phyloP scores from a whole-genome alignment of 2,888 invertebrate genomes.

The Didymodactylos carnosus region DNA sequence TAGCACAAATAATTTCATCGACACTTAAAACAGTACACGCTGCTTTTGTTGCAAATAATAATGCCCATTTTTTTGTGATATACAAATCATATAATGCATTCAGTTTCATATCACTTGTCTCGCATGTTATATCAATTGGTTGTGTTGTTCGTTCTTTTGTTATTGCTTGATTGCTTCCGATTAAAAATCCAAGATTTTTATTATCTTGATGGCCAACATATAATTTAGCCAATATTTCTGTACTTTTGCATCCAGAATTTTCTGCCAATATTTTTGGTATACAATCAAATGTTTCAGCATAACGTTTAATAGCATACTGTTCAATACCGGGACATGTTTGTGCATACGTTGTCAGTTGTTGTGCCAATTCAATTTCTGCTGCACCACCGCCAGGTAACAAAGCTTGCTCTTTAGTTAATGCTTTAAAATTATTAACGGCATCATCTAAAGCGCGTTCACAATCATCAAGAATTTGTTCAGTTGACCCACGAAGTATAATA shows the following conservation, averaged over 20 bases:
- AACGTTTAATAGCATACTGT: slow-evolving; percentile 87
- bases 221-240: slow-evolving; percentile 64
- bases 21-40: slow-evolving; percentile 76
- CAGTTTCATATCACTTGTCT: slow-evolving; percentile 56
- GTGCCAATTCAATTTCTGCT: slow-evolving; percentile 73
- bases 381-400: slow-evolving; percentile 85
- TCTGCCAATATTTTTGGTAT: slow-evolving; percentile 80
- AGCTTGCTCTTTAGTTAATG: slow-evolving; percentile 48
- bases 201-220: slow-evolving; percentile 77
- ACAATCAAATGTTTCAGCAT: slow-evolving; percentile 58
- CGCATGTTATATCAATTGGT: slow-evolving; percentile 44
- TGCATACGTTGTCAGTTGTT: slow-evolving; percentile 42
- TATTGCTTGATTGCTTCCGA: not conserved
- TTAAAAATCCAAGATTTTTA: slow-evolving; percentile 50
- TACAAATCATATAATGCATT: slow-evolving; percentile 51
- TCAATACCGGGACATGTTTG: slow-evolving; percentile 45
- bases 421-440: slow-evolving; percentile 93
- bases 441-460: slow-evolving; percentile 93
- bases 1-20: slow-evolving; percentile 91
- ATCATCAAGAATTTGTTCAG: slow-evolving; percentile 88
- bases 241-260: slow-evolving; percentile 46
- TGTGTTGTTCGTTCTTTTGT: slow-evolving; percentile 40
- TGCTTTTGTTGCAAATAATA: slow-evolving; percentile 81
- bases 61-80: slow-evolving; percentile 67
- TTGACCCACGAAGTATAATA: slow-evolving; percentile 77